Evolutionary conservation across 2,888 invertebrate genomes (phyloP).

Genomic region (Trypoxylon attenuatum): DNA sequence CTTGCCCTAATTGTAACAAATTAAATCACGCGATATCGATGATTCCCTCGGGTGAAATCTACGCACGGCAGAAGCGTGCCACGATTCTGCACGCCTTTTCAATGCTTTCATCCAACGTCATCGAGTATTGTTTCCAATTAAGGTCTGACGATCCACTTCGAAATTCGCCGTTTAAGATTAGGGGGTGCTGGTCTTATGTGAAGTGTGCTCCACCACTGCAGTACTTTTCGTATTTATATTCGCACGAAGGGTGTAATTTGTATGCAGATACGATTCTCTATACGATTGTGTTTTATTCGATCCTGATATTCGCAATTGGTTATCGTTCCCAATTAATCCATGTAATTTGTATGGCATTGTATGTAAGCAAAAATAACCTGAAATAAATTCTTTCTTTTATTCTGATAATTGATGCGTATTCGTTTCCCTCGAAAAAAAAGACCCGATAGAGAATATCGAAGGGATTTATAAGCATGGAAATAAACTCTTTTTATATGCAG

Average conservation of each 20-base stretch:
- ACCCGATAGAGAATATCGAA: neutral
- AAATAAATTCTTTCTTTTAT: too few relatives aligned
- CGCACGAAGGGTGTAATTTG: too few relatives aligned
- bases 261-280: too few relatives aligned
- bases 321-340: too few relatives aligned
- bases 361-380: too few relatives aligned
- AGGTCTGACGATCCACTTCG: slow-evolving; percentile 4
- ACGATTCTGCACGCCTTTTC: slow-evolving; percentile 50
- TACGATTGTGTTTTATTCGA: too few relatives aligned
- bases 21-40: slow-evolving; percentile 69
- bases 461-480: slow-evolving; percentile 64
- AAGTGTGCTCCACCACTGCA: too few relatives aligned
- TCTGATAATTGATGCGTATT: too few relatives aligned
- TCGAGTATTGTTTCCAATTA: slow-evolving; percentile 40
- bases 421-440: too few relatives aligned
- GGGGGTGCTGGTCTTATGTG: neutral
- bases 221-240: too few relatives aligned
- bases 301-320: too few relatives aligned
- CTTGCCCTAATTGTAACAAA: slow-evolving; percentile 70
- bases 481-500: slow-evolving; percentile 69
- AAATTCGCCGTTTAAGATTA: neutral
- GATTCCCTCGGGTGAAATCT: slow-evolving; percentile 48
- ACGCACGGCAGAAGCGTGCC: slow-evolving; percentile 41
- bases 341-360: too few relatives aligned
- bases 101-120: slow-evolving; percentile 28